phyloP scores from a whole-genome alignment of 2,888 invertebrate genomes.

The Lissocephala sabroskyi region DNA sequence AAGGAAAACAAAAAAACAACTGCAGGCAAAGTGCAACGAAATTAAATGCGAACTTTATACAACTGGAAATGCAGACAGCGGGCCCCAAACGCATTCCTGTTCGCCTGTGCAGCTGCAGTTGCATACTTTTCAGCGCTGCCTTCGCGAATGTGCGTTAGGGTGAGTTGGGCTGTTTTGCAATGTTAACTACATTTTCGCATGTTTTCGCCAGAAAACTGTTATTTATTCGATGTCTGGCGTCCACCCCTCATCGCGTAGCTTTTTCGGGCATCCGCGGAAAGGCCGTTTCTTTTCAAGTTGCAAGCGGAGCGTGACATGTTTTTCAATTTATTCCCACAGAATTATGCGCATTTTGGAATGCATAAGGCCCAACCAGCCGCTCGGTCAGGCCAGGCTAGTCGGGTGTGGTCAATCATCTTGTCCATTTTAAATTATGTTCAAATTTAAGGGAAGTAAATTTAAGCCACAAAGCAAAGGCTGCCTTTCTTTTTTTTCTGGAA shows the following conservation, averaged over 20 bases:
- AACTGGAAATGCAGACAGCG: conserved; percentile 46
- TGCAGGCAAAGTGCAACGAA: conserved; percentile 39
- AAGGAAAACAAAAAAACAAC: background rate
- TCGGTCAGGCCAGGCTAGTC: too few relatives aligned
- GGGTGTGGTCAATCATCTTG: too few relatives aligned
- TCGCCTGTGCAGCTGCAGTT: conserved; percentile 28
- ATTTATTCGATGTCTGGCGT: conserved; percentile 38
- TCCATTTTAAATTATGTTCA: too few relatives aligned
- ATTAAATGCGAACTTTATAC: conserved; percentile 61
- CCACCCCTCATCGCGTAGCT: background rate
- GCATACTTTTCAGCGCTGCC: conserved; percentile 47
- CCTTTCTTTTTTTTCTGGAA: too few relatives aligned
- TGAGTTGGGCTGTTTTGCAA: conserved; percentile 24
- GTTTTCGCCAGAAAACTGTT: conserved; percentile 38
- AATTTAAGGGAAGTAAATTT: too few relatives aligned
- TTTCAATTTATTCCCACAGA: conserved; percentile 17
- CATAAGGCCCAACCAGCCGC: too few relatives aligned
- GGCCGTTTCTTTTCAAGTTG: background rate
- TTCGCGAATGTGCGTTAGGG: background rate
- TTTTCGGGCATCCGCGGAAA: too few relatives aligned
- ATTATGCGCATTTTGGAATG: conserved; percentile 51
- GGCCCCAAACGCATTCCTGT: conserved; percentile 10
- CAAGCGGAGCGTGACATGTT: too few relatives aligned
- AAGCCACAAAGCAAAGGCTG: too few relatives aligned
- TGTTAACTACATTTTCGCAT: conserved; percentile 54